Conservation (phyloP, 2,888 invertebrate species). For the Epinotia bilunana region DNA sequence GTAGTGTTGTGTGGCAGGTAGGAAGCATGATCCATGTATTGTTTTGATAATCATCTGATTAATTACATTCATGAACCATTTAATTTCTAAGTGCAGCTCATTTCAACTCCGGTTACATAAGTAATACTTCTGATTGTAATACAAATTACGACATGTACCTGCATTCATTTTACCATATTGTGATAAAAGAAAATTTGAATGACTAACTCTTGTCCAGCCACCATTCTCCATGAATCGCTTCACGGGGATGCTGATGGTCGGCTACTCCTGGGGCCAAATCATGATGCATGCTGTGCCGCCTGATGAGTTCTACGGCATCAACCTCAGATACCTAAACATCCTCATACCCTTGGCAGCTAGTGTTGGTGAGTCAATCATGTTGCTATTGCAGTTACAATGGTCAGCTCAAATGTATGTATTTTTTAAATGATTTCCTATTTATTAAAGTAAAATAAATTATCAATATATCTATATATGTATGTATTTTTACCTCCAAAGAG, state of each 20-base stretch:
- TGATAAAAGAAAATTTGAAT: background rate
- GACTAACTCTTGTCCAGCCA: slow-evolving; percentile 84
- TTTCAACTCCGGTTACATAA: too few relatives aligned
- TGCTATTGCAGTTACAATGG: background rate
- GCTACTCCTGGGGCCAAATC: slow-evolving; percentile 92
- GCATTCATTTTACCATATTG: background rate
- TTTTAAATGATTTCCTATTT: too few relatives aligned
- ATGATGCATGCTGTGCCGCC: slow-evolving; percentile 90
- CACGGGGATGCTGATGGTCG: slow-evolving; percentile 90
- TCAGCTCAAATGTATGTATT: background rate
- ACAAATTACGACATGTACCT: too few relatives aligned
- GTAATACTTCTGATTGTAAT: too few relatives aligned
- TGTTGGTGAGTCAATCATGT: slow-evolving; percentile 84
- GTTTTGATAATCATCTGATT: too few relatives aligned
- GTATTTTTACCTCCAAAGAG: too few relatives aligned
- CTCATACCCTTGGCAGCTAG: slow-evolving; percentile 89
- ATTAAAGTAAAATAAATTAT: too few relatives aligned
- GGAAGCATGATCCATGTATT: too few relatives aligned
- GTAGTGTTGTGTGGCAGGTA: too few relatives aligned
- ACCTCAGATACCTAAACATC: slow-evolving; percentile 88
- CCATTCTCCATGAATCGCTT: slow-evolving; percentile 92
- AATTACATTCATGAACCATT: too few relatives aligned
- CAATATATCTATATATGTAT: too few relatives aligned
- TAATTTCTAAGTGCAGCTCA: too few relatives aligned
- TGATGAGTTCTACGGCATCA: slow-evolving; percentile 88